These are phyloP conservation scores for Aldrovandia affinis DNA, from an alignment of 2,797 vertebrate genomes.

Conservation along the genomic window DNA sequence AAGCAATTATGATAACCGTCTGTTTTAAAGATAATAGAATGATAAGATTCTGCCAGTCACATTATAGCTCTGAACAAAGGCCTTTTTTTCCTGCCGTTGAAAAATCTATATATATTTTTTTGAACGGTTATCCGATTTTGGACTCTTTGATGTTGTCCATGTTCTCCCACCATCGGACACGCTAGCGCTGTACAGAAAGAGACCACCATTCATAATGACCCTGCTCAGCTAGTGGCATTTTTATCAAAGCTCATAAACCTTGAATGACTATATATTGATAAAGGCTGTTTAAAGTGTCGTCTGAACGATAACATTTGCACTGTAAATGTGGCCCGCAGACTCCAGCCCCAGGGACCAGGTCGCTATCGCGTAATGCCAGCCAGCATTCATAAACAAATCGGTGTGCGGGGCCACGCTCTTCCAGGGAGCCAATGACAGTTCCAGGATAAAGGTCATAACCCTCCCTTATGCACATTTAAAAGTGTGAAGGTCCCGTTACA, in stretches of 20 bases:
- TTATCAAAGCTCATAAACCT: constrained; percentile 99
- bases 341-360: constrained; percentile 49
- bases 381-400: constrained; percentile 65
- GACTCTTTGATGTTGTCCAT: constrained; percentile 29
- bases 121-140: constrained; percentile 40
- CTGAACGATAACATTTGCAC: constrained; percentile 87
- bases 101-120: constrained; percentile 57
- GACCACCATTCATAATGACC: constrained; percentile 74
- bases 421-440: constrained; percentile 28
- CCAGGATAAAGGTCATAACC: constrained; percentile 55
- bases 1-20: constrained; percentile 81
- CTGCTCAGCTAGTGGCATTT: constrained; percentile 81
- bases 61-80: constrained; percentile 57
- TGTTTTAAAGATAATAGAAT: constrained; percentile 80
- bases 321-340: constrained; percentile 76
- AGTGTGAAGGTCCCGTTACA: neutral
- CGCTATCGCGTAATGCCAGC: constrained; percentile 49
- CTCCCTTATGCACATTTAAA: neutral
- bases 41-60: constrained; percentile 70
- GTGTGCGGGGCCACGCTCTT: constrained; percentile 42
- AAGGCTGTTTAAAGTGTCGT: constrained; percentile 97
- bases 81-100: constrained; percentile 42
- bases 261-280: constrained; percentile 98
- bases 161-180: constrained; percentile 44
- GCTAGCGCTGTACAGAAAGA: constrained; percentile 31